phyloP scores from a whole-genome alignment of 2,113 vertebrate genomes.

The Copsychus sechellarum region DNA sequence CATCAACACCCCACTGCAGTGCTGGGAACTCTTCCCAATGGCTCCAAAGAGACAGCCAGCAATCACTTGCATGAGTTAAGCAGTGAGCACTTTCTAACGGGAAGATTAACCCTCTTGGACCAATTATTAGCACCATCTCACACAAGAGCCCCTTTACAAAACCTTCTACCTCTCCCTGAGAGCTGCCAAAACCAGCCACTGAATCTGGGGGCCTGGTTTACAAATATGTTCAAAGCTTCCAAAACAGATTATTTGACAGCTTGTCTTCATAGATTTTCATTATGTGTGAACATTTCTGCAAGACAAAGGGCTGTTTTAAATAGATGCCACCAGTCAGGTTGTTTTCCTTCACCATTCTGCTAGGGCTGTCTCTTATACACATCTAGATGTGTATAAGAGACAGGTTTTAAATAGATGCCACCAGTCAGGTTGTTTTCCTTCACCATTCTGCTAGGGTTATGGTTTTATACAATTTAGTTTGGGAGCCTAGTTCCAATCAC shows the following conservation, averaged over 20 bases:
- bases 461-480: background rate
- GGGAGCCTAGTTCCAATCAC: background rate
- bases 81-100: background rate
- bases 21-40: rapidly evolving
- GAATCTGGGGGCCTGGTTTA: background rate
- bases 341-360: background rate
- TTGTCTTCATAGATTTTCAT: background rate
- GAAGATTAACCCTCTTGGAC: background rate
- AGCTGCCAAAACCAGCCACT: background rate
- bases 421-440: background rate
- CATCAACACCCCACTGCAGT: background rate
- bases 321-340: background rate
- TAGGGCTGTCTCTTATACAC: too few relatives aligned
- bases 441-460: background rate
- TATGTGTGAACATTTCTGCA: background rate
- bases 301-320: background rate
- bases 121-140: background rate
- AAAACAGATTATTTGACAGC: background rate
- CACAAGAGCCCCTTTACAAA: background rate
- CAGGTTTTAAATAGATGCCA: too few relatives aligned
- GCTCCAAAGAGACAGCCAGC: background rate
- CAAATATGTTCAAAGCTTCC: background rate
- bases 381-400: too few relatives aligned
- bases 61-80: too few relatives aligned
- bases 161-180: background rate